phyloP scores from a whole-genome alignment of 2,888 invertebrate genomes.

The Timandra comae region DNA sequence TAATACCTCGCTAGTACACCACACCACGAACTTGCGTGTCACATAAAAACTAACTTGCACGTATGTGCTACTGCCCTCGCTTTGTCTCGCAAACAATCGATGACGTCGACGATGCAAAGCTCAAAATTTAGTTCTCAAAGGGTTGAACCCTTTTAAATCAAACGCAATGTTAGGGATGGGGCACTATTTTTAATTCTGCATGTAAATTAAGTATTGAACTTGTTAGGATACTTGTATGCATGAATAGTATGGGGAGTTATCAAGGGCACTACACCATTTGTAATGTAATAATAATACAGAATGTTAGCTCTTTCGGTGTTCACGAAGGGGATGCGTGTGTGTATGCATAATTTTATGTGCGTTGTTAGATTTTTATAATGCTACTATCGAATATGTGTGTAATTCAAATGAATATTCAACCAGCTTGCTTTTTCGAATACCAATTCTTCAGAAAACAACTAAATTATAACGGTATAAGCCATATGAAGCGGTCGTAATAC shows the following conservation, averaged over 20 bases:
- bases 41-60: slow-evolving; percentile 26
- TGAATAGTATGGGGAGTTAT: slow-evolving; percentile 65
- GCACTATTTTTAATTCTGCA: slow-evolving; percentile 68
- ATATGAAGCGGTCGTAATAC: too few relatives aligned
- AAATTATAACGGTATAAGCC: slow-evolving; percentile 1
- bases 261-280: slow-evolving; percentile 65
- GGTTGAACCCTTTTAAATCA: slow-evolving; percentile 65
- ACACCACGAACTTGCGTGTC: slow-evolving; percentile 39
- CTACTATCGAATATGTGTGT: too few relatives aligned
- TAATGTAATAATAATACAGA: slow-evolving; percentile 68
- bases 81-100: slow-evolving; percentile 49
- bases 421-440: too few relatives aligned
- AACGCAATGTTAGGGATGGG: slow-evolving; percentile 60
- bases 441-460: slow-evolving; percentile 14
- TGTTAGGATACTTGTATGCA: slow-evolving; percentile 70
- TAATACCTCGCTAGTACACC: slow-evolving; percentile 24
- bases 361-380: too few relatives aligned
- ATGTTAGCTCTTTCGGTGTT: slow-evolving; percentile 45
- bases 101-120: slow-evolving; percentile 46
- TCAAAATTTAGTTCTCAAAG: slow-evolving; percentile 60
- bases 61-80: slow-evolving; percentile 53
- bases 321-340: slow-evolving; percentile 38
- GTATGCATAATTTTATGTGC: slow-evolving; percentile 15
- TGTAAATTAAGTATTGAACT: slow-evolving; percentile 74
- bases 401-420: too few relatives aligned